phyloP scores from a whole-genome alignment of 2,888 invertebrate genomes.

The Philereme vetulata region DNA sequence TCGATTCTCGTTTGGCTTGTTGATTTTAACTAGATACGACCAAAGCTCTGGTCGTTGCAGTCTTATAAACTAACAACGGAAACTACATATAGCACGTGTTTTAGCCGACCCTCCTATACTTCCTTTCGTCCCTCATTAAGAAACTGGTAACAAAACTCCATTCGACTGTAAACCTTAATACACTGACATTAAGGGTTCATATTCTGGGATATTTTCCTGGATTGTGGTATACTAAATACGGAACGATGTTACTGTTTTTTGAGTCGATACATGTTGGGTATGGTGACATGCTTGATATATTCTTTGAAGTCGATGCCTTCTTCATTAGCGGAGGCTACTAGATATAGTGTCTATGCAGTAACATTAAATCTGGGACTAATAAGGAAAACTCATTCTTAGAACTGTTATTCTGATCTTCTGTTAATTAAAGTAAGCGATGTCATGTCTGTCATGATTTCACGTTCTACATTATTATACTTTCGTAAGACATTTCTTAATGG shows the following conservation, averaged over 20 bases:
- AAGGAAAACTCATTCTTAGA: background rate
- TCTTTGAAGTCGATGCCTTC: conserved; percentile 37
- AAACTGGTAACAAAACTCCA: conserved; percentile 13
- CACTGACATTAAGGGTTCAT: conserved; percentile 20
- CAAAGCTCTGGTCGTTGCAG: conserved; percentile 28
- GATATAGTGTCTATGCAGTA: conserved; percentile 16
- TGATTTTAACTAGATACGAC: conserved; percentile 22
- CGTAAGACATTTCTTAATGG: too few relatives aligned
- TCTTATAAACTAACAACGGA: conserved; percentile 55
- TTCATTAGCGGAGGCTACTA: conserved; percentile 32
- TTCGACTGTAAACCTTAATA: conserved; percentile 24
- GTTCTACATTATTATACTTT: too few relatives aligned
- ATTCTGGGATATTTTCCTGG: conserved; percentile 7
- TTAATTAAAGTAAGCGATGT: too few relatives aligned
- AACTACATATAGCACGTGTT: conserved; percentile 67
- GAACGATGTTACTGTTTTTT: conserved; percentile 40
- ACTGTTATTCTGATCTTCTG: background rate
- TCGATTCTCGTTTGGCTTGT: conserved; percentile 10
- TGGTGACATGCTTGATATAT: conserved; percentile 44
- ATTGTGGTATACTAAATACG: conserved; percentile 28
- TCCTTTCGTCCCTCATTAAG: conserved; percentile 56
- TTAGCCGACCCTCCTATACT: conserved; percentile 54
- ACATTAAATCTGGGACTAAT: background rate
- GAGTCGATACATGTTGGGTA: conserved; percentile 34
- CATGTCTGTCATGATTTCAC: too few relatives aligned